Evolutionary conservation across 1,140 invertebrate genomes (phyloP).

Genomic region (Cherax destructor): DNA sequence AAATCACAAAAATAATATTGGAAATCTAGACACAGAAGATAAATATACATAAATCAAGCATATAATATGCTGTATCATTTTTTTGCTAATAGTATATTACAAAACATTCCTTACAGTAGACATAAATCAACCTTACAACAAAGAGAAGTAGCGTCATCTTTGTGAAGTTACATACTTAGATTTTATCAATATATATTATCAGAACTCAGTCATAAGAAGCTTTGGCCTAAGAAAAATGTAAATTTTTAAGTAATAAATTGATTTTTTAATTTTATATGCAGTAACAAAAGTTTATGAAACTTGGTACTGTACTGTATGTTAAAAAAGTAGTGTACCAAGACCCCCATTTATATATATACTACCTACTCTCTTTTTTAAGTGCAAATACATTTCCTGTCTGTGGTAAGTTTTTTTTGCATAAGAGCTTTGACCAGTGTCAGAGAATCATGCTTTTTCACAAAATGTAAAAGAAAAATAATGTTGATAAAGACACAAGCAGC

Average conservation of each 20-base stretch:
- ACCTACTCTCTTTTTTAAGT: too few species aligned
- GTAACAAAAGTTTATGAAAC: not conserved
- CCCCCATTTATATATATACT: too few species aligned
- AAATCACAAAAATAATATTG: slow-evolving; percentile 7
- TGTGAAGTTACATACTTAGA: slow-evolving; percentile 1
- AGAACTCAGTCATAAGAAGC: not conserved
- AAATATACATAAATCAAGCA: slow-evolving; percentile 10
- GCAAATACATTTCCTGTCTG: not conserved
- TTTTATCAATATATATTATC: not conserved
- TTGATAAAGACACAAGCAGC: too few species aligned
- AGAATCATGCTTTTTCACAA: not conserved
- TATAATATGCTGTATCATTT: not conserved
- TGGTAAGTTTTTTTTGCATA: not conserved
- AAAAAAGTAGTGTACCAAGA: not conserved
- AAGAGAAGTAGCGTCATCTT: slow-evolving; percentile 3
- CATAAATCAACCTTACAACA: slow-evolving; percentile 12
- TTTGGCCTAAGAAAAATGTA: not conserved
- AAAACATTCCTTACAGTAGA: slow-evolving; percentile 17
- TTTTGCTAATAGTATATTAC: not conserved
- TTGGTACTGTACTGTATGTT: not conserved
- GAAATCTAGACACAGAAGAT: not conserved
- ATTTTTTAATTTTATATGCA: not conserved
- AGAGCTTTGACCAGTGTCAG: not conserved
- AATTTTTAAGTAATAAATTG: not conserved
- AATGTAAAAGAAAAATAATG: not conserved